Conservation (phyloP, 2,113 vertebrate genomes). For the Paedocypris sp. region DNA sequence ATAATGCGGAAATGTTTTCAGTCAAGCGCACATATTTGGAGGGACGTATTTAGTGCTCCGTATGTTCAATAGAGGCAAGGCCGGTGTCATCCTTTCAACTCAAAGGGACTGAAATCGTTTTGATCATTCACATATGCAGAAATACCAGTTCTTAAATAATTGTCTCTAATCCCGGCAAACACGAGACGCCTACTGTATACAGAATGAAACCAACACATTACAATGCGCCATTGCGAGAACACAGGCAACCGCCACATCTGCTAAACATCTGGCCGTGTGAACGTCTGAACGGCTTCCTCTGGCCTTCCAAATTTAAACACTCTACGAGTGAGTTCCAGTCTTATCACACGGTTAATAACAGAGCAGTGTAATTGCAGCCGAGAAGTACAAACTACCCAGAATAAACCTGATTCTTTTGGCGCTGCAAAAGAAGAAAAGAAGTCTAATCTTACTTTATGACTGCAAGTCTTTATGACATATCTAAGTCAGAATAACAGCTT, state of each 20-base stretch:
- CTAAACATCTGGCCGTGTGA: constrained; percentile 9
- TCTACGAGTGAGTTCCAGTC: neutral
- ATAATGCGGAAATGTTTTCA: too few species aligned
- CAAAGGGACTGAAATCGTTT: too few species aligned
- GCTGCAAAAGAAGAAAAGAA: too few species aligned
- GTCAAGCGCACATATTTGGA: too few species aligned
- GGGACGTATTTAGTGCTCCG: too few species aligned
- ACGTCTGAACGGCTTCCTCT: neutral
- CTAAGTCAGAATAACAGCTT: too few species aligned
- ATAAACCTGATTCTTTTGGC: neutral
- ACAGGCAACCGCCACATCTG: constrained; percentile 19
- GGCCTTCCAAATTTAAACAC: neutral
- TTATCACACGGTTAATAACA: constrained; percentile 5
- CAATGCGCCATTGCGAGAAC: neutral
- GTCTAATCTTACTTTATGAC: too few species aligned
- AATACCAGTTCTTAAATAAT: too few species aligned
- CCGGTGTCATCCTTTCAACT: too few species aligned
- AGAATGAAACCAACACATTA: neutral
- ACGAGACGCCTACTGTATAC: neutral
- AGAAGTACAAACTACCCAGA: neutral
- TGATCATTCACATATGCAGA: too few species aligned
- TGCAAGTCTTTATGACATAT: too few species aligned
- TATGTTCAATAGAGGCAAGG: too few species aligned
- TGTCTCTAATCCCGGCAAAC: neutral
- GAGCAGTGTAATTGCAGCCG: neutral